A percentile compares a stretch with the other conserved stretches of the same genome.
Evolutionary conservation across 2,113 vertebrate genomes (phyloP).

Genomic region (Callocephalon fimbriatum): DNA sequence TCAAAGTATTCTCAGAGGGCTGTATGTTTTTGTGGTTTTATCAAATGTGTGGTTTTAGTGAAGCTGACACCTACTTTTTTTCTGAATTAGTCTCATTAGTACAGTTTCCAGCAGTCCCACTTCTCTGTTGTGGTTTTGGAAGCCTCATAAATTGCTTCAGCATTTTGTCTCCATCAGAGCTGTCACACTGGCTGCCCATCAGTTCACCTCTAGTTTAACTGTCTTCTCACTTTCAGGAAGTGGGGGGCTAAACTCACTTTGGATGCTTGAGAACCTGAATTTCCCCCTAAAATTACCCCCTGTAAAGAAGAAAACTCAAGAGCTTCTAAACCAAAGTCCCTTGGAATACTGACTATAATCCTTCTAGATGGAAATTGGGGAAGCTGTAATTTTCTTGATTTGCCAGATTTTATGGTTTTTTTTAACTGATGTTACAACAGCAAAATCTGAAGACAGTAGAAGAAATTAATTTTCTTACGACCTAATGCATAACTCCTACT

Average conservation of each 20-base stretch:
- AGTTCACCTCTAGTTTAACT: background rate
- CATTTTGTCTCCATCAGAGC: background rate
- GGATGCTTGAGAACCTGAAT: background rate
- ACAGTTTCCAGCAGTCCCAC: background rate
- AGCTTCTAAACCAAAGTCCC: background rate
- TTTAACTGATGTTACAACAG: background rate
- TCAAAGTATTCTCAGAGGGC: constrained; percentile 24
- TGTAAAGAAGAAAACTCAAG: background rate
- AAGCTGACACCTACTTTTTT: background rate
- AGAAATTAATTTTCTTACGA: background rate
- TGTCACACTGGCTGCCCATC: background rate
- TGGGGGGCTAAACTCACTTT: background rate
- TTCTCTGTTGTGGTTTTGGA: background rate
- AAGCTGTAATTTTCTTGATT: background rate
- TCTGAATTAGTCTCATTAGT: background rate
- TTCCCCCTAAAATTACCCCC: background rate
- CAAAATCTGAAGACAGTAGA: background rate
- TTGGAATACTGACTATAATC: background rate
- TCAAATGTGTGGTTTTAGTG: background rate
- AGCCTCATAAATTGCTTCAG: background rate
- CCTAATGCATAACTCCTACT: background rate
- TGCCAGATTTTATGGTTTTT: background rate
- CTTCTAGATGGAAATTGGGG: background rate
- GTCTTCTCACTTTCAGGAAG: background rate
- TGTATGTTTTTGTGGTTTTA: background rate